Evolutionary conservation across 2,888 invertebrate genomes (phyloP).

Genomic region (Nomada flava): DNA sequence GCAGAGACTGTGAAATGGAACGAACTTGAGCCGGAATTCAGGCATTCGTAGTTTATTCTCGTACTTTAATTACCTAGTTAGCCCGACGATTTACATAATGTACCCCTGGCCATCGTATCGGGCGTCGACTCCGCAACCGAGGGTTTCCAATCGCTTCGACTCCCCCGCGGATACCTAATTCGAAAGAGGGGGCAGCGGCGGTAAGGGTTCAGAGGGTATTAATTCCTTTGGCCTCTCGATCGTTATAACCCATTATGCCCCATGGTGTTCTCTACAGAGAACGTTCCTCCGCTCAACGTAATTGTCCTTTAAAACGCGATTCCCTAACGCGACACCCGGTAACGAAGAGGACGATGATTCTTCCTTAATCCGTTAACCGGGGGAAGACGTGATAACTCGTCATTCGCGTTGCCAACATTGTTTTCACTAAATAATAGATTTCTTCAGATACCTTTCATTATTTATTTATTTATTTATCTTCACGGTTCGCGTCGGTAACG

Average conservation of each 20-base stretch:
- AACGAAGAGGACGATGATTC: background rate
- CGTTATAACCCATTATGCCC: slow-evolving; percentile 74
- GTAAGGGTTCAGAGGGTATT: slow-evolving; percentile 65
- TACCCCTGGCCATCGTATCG: slow-evolving; percentile 57
- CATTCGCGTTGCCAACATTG: too few relatives aligned
- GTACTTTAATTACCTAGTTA: slow-evolving; percentile 76
- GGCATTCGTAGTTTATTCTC: slow-evolving; percentile 72
- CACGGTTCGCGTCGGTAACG: too few relatives aligned
- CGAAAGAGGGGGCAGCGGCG: slow-evolving; percentile 47
- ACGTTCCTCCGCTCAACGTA: background rate
- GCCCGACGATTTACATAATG: slow-evolving; percentile 73
- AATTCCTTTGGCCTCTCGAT: slow-evolving; percentile 69
- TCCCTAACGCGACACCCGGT: background rate
- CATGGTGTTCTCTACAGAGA: slow-evolving; percentile 24
- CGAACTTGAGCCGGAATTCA: slow-evolving; percentile 68
- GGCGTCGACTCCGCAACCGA: slow-evolving; percentile 57
- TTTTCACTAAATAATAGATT: too few relatives aligned
- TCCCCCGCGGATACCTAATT: slow-evolving; percentile 62
- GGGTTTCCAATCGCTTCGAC: slow-evolving; percentile 70
- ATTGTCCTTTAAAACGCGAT: background rate
- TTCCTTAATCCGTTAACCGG: background rate
- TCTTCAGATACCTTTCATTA: too few relatives aligned
- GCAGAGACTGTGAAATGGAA: slow-evolving; percentile 64
- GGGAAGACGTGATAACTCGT: too few relatives aligned
- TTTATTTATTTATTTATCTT: too few relatives aligned